phyloP scores from a whole-genome alignment of 1,140 invertebrate genomes.

The Pseudobourletiella spinata region DNA sequence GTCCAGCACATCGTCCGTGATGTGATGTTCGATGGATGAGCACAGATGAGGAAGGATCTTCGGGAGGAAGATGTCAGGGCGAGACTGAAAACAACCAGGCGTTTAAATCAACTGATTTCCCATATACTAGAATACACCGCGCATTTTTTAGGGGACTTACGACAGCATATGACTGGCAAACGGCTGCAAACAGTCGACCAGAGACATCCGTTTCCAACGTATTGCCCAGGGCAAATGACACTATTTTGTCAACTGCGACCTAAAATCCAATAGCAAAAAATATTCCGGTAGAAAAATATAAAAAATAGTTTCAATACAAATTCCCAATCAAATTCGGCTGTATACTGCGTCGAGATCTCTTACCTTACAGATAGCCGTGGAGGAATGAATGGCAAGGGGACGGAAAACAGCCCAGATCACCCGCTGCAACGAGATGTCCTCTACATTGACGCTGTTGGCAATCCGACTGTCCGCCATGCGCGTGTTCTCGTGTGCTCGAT shows the following conservation, averaged over 20 bases:
- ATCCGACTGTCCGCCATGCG: slow-evolving; percentile 44
- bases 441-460: slow-evolving; percentile 12
- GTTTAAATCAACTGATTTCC: too few relatives aligned
- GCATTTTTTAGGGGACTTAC: too few relatives aligned
- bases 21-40: slow-evolving; percentile 48
- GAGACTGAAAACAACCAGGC: too few relatives aligned
- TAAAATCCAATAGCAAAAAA: slow-evolving; percentile 43
- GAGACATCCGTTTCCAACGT: slow-evolving; percentile 74
- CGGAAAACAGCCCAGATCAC: slow-evolving; percentile 55
- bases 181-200: slow-evolving; percentile 60
- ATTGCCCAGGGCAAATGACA: slow-evolving; percentile 58
- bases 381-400: slow-evolving; percentile 55
- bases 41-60: slow-evolving; percentile 62
- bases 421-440: slow-evolving; percentile 29
- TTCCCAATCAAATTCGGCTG: background rate
- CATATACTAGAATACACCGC: too few relatives aligned
- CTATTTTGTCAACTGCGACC: slow-evolving; percentile 62
- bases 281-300: background rate
- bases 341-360: background rate
- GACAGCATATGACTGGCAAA: slow-evolving; percentile 61
- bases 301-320: background rate
- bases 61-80: slow-evolving; percentile 56
- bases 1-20: slow-evolving; percentile 51
- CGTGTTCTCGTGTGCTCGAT: slow-evolving; percentile 56
- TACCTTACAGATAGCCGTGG: slow-evolving; percentile 52